Evolutionary conservation across 2,797 vertebrate genomes (phyloP).

Genomic region (Sebastes reedi): DNA sequence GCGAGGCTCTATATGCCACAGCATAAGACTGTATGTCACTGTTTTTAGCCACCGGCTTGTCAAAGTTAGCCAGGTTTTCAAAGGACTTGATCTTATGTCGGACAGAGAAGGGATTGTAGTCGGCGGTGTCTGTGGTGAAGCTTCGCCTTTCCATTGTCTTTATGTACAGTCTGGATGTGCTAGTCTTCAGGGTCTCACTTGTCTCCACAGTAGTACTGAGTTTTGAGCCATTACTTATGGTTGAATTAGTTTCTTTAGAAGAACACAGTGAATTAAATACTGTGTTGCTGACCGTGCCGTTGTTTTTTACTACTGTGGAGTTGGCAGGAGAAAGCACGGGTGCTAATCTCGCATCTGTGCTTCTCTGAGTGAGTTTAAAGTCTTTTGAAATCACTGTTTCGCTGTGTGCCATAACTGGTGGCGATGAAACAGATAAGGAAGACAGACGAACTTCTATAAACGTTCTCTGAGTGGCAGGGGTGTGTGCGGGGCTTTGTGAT

Average conservation of each 20-base stretch:
- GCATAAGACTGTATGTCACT: slow-evolving; percentile 81
- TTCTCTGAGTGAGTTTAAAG: slow-evolving; percentile 7
- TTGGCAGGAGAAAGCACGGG: slow-evolving; percentile 5
- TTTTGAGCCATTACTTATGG: slow-evolving; percentile 29
- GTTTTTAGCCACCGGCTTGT: slow-evolving; percentile 82
- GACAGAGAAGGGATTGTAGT: slow-evolving; percentile 90
- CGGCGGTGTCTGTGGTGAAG: slow-evolving; percentile 82
- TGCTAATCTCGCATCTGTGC: slow-evolving; percentile 12
- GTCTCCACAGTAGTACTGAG: slow-evolving; percentile 22
- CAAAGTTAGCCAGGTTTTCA: slow-evolving; percentile 92
- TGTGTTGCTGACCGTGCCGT: background rate
- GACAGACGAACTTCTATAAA: slow-evolving; percentile 86
- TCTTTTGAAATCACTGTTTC: slow-evolving; percentile 38
- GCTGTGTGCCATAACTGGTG: slow-evolving; percentile 50
- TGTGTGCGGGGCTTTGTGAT: slow-evolving; percentile 54
- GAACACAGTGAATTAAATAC: slow-evolving; percentile 17
- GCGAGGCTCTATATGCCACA: slow-evolving; percentile 77
- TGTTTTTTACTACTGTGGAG: slow-evolving; percentile 22
- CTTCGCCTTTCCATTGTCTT: slow-evolving; percentile 79
- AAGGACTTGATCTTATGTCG: slow-evolving; percentile 96
- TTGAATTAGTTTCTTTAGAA: slow-evolving; percentile 18
- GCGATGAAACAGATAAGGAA: slow-evolving; percentile 55
- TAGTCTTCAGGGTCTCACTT: slow-evolving; percentile 39
- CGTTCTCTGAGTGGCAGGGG: slow-evolving; percentile 78
- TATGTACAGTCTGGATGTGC: slow-evolving; percentile 59